Evolutionary conservation across 2,888 invertebrate genomes (phyloP).

Genomic region (Lordiphosa fenestrarum): DNA sequence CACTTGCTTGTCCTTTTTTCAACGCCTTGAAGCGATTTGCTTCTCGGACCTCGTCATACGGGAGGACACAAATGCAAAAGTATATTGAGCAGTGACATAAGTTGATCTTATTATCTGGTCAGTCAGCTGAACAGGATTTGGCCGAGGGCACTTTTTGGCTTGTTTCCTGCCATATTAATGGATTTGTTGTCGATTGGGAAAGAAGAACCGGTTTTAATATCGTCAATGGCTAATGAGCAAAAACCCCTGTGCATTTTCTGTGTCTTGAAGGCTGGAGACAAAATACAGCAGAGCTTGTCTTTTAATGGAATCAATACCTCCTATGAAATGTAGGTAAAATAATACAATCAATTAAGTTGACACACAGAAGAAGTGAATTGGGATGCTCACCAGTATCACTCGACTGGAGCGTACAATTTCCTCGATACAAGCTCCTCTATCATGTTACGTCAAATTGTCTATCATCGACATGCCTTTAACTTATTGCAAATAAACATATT

Average conservation of each 20-base stretch:
- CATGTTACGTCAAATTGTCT: too few species aligned
- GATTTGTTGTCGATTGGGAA: too few species aligned
- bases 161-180: not conserved
- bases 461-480: too few species aligned
- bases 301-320: too few species aligned
- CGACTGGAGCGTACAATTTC: too few species aligned
- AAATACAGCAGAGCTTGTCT: too few species aligned
- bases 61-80: constrained; percentile 17
- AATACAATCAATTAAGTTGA: too few species aligned
- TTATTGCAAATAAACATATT: too few species aligned
- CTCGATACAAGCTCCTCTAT: too few species aligned
- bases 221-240: constrained; percentile 8
- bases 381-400: too few species aligned
- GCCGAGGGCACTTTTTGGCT: constrained; percentile 2
- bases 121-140: constrained; percentile 12
- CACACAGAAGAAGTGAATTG: too few species aligned
- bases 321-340: not conserved
- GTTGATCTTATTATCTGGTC: constrained; percentile 44
- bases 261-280: too few species aligned
- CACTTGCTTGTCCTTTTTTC: constrained; percentile 42
- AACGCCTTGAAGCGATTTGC: constrained; percentile 43
- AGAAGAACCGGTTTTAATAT: not conserved
- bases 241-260: constrained; percentile 14
- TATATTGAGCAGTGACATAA: constrained; percentile 46
- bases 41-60: constrained; percentile 1